Evolutionary conservation across 2,113 vertebrate genomes (phyloP).

Genomic region (Cinclus mexicanus): DNA sequence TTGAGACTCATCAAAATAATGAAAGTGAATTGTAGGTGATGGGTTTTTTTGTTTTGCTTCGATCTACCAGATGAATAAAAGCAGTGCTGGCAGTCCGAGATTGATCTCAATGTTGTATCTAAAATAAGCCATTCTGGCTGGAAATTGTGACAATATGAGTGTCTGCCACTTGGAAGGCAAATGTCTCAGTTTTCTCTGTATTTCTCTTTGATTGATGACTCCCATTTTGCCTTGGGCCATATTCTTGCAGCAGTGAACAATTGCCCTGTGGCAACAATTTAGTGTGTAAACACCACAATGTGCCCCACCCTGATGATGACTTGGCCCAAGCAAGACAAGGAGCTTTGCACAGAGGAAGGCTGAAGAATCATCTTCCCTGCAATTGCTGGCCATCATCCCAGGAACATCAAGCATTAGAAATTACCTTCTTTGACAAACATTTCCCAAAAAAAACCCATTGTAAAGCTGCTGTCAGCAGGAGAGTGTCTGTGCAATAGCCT

Average conservation of each 20-base stretch:
- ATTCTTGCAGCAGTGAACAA: neutral
- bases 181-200: neutral
- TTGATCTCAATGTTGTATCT: constrained; percentile 25
- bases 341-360: neutral
- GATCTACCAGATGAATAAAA: constrained; percentile 34
- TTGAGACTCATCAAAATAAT: constrained; percentile 50
- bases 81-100: constrained; percentile 15
- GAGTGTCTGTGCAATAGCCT: neutral
- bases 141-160: constrained; percentile 30
- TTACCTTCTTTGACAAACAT: neutral
- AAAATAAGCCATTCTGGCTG: constrained; percentile 47
- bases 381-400: neutral
- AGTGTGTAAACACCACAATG: neutral
- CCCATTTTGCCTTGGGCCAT: neutral
- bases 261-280: neutral
- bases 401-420: neutral
- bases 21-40: constrained; percentile 15
- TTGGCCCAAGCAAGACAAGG: neutral
- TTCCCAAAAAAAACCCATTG: neutral
- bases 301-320: neutral
- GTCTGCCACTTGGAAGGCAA: constrained; percentile 43
- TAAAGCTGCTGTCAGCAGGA: fast-evolving
- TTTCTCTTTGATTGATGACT: constrained; percentile 36
- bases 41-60: constrained; percentile 9
- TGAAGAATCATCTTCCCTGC: neutral